Evolutionary conservation across 37 sponge, comb jelly and placozoan genomes (phyloP).

Genomic region (Spongilla lacustris): DNA sequence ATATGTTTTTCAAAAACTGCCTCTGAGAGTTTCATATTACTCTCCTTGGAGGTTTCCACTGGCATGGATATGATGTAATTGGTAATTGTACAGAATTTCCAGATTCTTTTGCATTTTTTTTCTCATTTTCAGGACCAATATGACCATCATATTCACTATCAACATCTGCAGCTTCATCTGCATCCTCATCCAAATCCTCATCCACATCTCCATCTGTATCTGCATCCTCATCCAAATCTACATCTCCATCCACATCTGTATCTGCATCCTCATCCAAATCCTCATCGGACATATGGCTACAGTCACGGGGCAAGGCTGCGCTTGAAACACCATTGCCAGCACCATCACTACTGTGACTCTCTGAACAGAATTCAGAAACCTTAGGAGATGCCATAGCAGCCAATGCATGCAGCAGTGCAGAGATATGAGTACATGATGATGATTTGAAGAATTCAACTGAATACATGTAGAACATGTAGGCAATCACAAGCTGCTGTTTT

Average conservation of each 20-base stretch:
- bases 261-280: too few species aligned
- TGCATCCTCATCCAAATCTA: too few species aligned
- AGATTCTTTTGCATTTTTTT: background rate
- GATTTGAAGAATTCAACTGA: constrained; percentile 28
- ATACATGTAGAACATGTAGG: background rate
- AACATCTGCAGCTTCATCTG: constrained; percentile 10
- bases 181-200: constrained; percentile 19
- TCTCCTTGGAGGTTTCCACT: constrained; percentile 46
- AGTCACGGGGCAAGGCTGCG: background rate
- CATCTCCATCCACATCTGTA: too few species aligned
- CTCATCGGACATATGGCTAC: too few species aligned
- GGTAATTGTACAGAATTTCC: background rate
- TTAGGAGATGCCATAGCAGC: background rate
- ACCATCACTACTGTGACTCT: constrained; percentile 24
- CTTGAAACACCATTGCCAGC: constrained; percentile 6
- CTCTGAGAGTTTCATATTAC: constrained; percentile 6
- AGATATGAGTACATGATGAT: background rate
- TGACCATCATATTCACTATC: constrained; percentile 32
- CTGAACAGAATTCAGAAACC: constrained; percentile 26
- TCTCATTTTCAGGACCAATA: background rate
- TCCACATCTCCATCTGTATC: background rate
- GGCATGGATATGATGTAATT: constrained; percentile 25
- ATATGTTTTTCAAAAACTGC: constrained; percentile 18
- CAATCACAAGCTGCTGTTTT: background rate
- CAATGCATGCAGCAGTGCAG: background rate